These are phyloP conservation scores for Trochalopteron elliotii DNA, from an alignment of 2,113 vertebrate genomes.

Conservation along the genomic window DNA sequence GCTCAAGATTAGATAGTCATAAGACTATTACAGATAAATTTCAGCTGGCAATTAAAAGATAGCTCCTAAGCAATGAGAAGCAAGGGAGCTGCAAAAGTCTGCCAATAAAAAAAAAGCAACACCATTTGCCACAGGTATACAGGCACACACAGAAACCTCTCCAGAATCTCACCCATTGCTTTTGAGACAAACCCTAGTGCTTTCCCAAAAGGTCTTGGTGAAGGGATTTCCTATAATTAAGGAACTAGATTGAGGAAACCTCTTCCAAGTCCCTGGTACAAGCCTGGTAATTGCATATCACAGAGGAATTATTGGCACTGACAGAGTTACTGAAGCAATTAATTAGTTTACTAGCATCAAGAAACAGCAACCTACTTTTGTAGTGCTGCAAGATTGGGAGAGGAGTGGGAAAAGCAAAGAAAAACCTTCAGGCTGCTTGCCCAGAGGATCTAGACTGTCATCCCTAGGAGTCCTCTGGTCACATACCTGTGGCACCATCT, in stretches of 20 bases:
- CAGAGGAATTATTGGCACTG: not conserved
- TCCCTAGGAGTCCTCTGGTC: not conserved
- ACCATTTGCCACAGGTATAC: not conserved
- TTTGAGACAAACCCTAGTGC: not conserved
- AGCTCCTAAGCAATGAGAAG: not conserved
- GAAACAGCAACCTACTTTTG: not conserved
- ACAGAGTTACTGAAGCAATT: not conserved
- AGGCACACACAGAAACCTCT: not conserved
- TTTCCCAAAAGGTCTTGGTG: not conserved
- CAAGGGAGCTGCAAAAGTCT: not conserved
- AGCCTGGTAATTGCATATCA: not conserved
- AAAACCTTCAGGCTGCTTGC: not conserved
- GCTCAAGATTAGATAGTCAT: not conserved
- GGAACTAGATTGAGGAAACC: not conserved
- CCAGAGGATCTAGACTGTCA: not conserved
- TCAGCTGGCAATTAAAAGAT: not conserved
- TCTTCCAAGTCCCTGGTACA: not conserved
- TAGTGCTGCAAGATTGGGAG: not conserved
- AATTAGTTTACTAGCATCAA: not conserved
- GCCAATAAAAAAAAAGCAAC: not conserved
- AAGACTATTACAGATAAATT: not conserved
- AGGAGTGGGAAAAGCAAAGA: not conserved
- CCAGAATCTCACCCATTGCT: not conserved
- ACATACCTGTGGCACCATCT: fast-evolving
- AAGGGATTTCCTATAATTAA: not conserved